These are phyloP conservation scores for Meleagris gallopavo DNA, from an alignment of 2,113 vertebrate species.

Conservation along the genomic window DNA sequence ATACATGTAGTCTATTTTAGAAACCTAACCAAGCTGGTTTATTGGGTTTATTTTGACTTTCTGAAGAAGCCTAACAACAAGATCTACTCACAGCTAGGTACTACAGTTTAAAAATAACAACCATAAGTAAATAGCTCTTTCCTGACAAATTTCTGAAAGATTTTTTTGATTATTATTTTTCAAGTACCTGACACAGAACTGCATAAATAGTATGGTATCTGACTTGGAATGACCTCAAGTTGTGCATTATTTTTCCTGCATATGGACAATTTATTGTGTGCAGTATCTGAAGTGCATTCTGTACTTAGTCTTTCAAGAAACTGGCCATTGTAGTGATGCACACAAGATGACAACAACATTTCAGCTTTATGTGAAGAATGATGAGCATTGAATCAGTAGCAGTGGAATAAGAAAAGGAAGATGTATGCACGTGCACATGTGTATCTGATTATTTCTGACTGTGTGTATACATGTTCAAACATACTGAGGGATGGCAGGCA, in stretches of 20 bases:
- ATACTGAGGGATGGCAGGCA: not conserved
- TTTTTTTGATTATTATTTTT: not conserved
- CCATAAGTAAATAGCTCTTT: slow-evolving; percentile 29
- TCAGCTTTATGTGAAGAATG: not conserved
- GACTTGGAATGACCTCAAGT: not conserved
- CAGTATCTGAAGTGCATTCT: not conserved
- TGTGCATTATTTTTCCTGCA: not conserved
- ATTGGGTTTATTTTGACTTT: slow-evolving; percentile 69
- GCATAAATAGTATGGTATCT: not conserved
- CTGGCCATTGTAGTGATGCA: not conserved
- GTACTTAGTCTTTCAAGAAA: not conserved
- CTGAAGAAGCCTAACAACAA: slow-evolving; percentile 60
- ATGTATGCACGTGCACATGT: rapidly evolving
- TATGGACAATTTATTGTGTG: not conserved
- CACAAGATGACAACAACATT: not conserved
- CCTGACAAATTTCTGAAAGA: not conserved
- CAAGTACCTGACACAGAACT: not conserved
- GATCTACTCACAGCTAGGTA: slow-evolving; percentile 33
- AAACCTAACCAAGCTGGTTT: slow-evolving; percentile 64
- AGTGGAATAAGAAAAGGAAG: not conserved
- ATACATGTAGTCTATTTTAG: slow-evolving; percentile 43
- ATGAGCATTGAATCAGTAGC: not conserved
- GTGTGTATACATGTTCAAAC: not conserved
- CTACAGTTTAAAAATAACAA: slow-evolving; percentile 50
- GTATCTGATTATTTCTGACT: not conserved